Percentiles rank a stretch among this genome's conserved stretches.
These are phyloP conservation scores for Eristalis pertinax DNA, from an alignment of 2,888 invertebrate genomes.

Conservation along the genomic window DNA sequence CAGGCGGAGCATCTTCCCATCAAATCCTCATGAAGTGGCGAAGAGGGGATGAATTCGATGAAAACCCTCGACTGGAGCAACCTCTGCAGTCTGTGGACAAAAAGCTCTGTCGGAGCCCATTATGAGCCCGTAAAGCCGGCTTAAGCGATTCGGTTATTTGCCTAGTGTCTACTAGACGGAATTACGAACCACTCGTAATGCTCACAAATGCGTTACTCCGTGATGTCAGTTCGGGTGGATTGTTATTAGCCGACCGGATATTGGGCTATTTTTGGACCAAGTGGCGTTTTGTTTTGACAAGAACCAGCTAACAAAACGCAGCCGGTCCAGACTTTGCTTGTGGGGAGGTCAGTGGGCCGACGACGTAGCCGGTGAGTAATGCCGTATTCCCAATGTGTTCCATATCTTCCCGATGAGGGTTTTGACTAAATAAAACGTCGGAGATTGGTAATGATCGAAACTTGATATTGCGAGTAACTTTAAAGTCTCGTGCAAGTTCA, in stretches of 20 bases:
- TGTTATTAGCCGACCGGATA: not conserved
- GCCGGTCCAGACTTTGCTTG: not conserved
- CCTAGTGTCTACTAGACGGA: not conserved
- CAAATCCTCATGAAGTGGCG: not conserved
- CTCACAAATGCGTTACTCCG: not conserved
- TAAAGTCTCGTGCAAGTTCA: not conserved
- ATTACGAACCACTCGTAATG: not conserved
- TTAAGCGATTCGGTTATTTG: not conserved
- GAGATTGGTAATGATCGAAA: not conserved
- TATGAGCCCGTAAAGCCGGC: not conserved
- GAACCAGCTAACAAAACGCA: conserved; percentile 6
- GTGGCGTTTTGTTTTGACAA: not conserved
- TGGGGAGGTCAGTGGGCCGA: conserved; percentile 9
- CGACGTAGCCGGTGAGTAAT: not conserved
- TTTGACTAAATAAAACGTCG: not conserved
- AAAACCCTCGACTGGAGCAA: not conserved
- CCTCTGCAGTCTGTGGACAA: not conserved
- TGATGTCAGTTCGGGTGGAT: not conserved
- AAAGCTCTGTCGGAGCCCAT: not conserved
- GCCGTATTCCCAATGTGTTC: not conserved
- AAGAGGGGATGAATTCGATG: not conserved
- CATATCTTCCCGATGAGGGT: not conserved
- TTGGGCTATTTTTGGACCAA: conserved; percentile 6
- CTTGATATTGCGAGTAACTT: not conserved
- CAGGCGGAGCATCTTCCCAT: not conserved